Evolutionary conservation across 2,113 vertebrate species (phyloP), one percentile per base, ranked within the genome.

Genomic region (Pseudopodoces humilis): DNA sequence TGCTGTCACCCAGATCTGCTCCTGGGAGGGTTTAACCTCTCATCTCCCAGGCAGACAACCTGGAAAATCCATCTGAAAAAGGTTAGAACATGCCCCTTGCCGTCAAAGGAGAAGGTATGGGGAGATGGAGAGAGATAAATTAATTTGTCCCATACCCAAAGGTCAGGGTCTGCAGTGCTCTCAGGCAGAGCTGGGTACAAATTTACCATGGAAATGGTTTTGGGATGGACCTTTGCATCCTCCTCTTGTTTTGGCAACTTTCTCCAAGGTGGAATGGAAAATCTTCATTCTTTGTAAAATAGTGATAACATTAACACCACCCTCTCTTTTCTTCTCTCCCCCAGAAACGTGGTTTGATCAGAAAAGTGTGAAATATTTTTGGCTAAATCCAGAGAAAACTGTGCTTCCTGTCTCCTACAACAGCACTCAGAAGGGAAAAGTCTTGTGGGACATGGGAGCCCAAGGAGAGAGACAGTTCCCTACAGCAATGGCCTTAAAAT

Each of bases 271-370:
- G 1, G 6, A 63, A 67, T 31, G 12, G n/a, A 68, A 83, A 94
- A 49, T 3, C 5, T 21, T 71, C 5, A 24, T 20, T 70, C 22
- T 31, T 31, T 13, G 7, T 64, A 23, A 75, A 85, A 31, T 1
- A 60, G 21, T 7, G 16, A 8, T 6, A 68, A 31, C 0, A 0
- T 24, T 71, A 74, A 52, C 2, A 13, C 2, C 15, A 22, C 6
- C 4, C 10, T 2, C 1, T 35, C 15, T 85, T 87, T 65, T 30
- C 12, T 44, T 60, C 24, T 68, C 62, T 74, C 2, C 5, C 6
- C 11, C 8, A 58, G n/a, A 72, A 93, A 43, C 0, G 0, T 1
- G 7, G 7, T 20, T 88, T 62, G 27, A 33, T 65, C 15, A 77
- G 24, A 78, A 81, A 86, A 68, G 7, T n/a, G 49, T 18, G 4